Base-by-base conservation (phyloP, 30 jellyfish, hydroid and myxozoan genomes). In the Hydractinia symbiolongicarpus region DNA sequence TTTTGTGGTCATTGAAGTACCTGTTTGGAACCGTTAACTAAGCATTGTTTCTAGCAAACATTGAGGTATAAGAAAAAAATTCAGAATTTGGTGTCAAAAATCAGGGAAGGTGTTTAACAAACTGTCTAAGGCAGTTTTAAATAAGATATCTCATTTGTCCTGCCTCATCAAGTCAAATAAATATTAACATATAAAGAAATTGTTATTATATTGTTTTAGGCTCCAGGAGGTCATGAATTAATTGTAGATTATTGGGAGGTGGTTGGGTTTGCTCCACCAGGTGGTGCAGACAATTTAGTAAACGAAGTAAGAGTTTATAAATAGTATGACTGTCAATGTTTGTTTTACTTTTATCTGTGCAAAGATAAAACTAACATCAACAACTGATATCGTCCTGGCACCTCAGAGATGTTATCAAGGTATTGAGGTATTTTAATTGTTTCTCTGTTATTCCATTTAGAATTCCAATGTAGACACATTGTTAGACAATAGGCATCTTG, bases 171-270 rank as follows among this genome's bases (percentile, higher is more conserved):
- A 30, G 44, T 30, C 44, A 30, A 30, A 30, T 30, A n/a, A n/a
- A n/a, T n/a, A n/a, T n/a, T n/a, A n/a, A n/a, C n/a, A n/a, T n/a
- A n/a, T n/a, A 30, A 30, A 30, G 44, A 30, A 30, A 30, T 30
- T 30, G 44, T 30, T 30, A 30, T 30, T 30, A 30, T 30, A 30
- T 64, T 13, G 30, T n/a, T 71, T 49, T 50, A 93, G 99, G 99
- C 99, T 14, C 99, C 99, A 40, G 99, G 96, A 53, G 96, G 97
- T 30, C 96, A 89, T 54, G 99, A 95, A 61, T 64, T 95, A 66
- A 72, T 95, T 67, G 95, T 77, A 77, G 99, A 95, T 61, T 95
- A 58, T 72, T 95, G 99, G 99, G 97, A 95, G 66, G 97, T 95
- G 40, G 96, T 95, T 86, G 96, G 96, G 5, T 86, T 81, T 68